These are phyloP conservation scores for Fulmarus glacialis DNA, from an alignment of 2,113 vertebrate species.

Conservation along the genomic window DNA sequence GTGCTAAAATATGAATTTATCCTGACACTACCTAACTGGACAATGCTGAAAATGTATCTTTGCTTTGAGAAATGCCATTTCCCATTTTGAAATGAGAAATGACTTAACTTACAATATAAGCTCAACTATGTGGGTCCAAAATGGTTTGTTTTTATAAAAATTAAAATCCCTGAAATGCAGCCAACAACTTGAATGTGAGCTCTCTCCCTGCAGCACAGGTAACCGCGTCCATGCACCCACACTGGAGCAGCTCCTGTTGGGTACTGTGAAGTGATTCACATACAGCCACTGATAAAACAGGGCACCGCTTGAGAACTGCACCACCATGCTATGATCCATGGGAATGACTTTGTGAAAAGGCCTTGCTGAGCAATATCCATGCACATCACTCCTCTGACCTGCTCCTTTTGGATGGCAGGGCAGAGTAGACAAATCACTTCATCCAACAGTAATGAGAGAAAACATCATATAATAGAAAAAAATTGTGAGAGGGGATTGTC, in stretches of 20 bases:
- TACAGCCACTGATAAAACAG: background rate
- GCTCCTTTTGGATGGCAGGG: background rate
- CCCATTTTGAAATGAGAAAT: background rate
- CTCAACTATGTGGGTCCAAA: background rate
- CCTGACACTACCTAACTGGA: background rate
- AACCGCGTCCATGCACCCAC: rapidly evolving
- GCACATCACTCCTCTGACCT: background rate
- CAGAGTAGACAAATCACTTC: background rate
- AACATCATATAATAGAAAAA: background rate
- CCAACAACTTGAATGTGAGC: background rate
- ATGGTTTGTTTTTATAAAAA: background rate
- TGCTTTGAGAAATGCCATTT: background rate
- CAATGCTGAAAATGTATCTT: background rate
- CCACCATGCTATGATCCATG: background rate
- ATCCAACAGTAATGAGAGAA: background rate
- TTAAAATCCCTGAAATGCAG: background rate
- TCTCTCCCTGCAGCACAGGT: background rate
- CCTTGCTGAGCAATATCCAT: background rate
- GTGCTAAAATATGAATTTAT: background rate
- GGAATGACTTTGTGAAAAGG: background rate
- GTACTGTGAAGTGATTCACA: background rate
- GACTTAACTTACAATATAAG: background rate
- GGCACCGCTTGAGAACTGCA: background rate
- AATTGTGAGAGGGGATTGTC: background rate
- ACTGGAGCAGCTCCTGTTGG: background rate